Conservation (phyloP, 2,797 vertebrate species). For the Cynopterus sphinx region DNA sequence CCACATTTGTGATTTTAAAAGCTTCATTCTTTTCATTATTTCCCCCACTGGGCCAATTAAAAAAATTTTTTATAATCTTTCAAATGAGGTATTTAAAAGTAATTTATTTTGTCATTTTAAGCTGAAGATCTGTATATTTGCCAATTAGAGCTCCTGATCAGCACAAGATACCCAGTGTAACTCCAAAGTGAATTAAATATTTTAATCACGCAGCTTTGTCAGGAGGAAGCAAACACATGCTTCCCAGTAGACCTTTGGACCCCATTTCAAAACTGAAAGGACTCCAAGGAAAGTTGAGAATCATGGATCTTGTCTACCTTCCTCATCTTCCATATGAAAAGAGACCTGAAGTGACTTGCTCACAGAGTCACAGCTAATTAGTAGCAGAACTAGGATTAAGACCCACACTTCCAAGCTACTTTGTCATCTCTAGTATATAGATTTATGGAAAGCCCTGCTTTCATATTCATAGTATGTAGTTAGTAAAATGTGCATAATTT, state of each 20-base stretch:
- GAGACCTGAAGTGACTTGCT: not conserved
- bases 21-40: conserved; percentile 12
- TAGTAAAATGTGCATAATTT: not conserved
- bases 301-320: not conserved
- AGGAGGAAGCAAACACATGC: not conserved
- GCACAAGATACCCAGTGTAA: not conserved
- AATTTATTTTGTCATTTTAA: conserved; percentile 36
- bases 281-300: conserved; percentile 7
- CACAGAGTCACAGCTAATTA: not conserved
- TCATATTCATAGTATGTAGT: not conserved
- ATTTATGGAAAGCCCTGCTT: conserved; percentile 3
- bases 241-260: not conserved
- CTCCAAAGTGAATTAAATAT: not conserved
- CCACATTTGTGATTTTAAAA: not conserved
- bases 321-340: not conserved
- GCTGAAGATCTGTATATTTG: not conserved
- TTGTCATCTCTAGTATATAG: not conserved
- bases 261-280: not conserved
- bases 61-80: not conserved
- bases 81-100: not conserved
- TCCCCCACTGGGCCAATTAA: not conserved
- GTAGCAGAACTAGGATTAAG: conserved; percentile 29
- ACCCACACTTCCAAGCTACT: not conserved
- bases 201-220: not conserved
- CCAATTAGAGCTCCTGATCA: not conserved